These are phyloP conservation scores for Vesta saturnalis DNA, from an alignment of 2,888 invertebrate species.

Conservation along the genomic window DNA sequence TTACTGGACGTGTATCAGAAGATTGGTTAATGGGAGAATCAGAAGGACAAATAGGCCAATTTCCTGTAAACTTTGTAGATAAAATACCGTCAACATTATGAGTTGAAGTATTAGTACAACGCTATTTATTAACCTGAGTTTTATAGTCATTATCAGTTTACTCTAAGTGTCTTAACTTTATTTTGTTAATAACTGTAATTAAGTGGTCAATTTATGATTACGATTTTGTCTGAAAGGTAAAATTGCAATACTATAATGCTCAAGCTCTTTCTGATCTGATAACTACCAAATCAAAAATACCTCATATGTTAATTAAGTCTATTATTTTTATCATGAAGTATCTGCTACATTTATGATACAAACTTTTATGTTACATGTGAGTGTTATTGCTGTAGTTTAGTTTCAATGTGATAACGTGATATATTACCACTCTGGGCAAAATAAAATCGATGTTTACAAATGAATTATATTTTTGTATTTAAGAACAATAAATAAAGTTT, in stretches of 20 bases:
- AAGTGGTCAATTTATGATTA: too few species aligned
- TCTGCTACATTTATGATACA: too few species aligned
- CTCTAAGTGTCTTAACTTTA: not conserved
- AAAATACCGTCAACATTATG: slow-evolving; percentile 59
- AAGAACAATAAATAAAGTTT: not conserved
- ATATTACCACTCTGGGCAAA: not conserved
- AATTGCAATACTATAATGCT: too few species aligned
- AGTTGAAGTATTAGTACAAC: too few species aligned
- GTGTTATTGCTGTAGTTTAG: not conserved
- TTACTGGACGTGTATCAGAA: slow-evolving; percentile 75
- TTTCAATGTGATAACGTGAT: not conserved
- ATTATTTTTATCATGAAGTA: too few species aligned
- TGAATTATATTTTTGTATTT: not conserved
- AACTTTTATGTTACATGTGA: too few species aligned
- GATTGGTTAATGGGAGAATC: slow-evolving; percentile 84
- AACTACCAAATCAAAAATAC: too few species aligned
- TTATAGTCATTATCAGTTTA: not conserved
- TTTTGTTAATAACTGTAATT: too few species aligned
- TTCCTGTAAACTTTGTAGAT: slow-evolving; percentile 81
- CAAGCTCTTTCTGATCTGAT: too few species aligned
- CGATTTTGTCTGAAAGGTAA: too few species aligned
- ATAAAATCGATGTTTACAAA: not conserved
- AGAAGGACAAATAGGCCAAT: slow-evolving; percentile 75
- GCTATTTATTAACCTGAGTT: not conserved
- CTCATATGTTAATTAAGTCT: too few species aligned